Evolutionary conservation across 2,888 invertebrate genomes (phyloP), one percentile per base, ranked within the genome.

Genomic region (Mythimna pallens): DNA sequence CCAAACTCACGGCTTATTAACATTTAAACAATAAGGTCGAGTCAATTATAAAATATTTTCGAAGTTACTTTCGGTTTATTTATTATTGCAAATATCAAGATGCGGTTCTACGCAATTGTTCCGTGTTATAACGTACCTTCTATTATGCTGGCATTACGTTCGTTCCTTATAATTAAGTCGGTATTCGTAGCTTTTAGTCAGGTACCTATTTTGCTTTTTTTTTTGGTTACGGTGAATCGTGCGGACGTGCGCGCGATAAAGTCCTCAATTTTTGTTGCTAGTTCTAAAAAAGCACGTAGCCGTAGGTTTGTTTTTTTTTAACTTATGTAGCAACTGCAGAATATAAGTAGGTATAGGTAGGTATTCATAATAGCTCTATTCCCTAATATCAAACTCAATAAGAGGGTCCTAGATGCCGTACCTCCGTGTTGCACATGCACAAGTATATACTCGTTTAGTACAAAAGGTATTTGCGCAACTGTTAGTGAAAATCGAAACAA

Each of bases 11-110:
- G 83, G 84, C 69, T 30, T 62, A 70, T 86, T 88, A 86, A 86
- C 87, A 88, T 88, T 88, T 89, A 87, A 88, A 89, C 82, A 84
- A 82, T 88, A 89, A 91, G 89, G 91, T 86, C 85, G 71, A 76
- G 74, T 76, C 80, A 83, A 87, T 86, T 80, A 82, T 66, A 77
- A 75, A 76, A 72, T 83, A 78, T 70, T 73, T 78, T 78, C 61
- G 73, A 81, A 74, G 66, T 76, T 65, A 78, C 67, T 80, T 80
- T 82, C 76, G 75, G 70, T 75, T 77, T 78, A 70, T 82, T 80
- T 81, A 14, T 75, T 80, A 82, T 78, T 75, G 75, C 64, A 83
- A 85, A 78, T 85, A 84, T 81, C 84, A 89, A 86, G 86, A 83
- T 74, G 73, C 57, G 65, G 58, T 76, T 70, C 36, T 64, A 47